Percentiles rank a stretch among this genome's conserved stretches.
These are phyloP conservation scores for Ceratosolen fusciceps DNA, from an alignment of 1,140 invertebrate species.

Conservation along the genomic window DNA sequence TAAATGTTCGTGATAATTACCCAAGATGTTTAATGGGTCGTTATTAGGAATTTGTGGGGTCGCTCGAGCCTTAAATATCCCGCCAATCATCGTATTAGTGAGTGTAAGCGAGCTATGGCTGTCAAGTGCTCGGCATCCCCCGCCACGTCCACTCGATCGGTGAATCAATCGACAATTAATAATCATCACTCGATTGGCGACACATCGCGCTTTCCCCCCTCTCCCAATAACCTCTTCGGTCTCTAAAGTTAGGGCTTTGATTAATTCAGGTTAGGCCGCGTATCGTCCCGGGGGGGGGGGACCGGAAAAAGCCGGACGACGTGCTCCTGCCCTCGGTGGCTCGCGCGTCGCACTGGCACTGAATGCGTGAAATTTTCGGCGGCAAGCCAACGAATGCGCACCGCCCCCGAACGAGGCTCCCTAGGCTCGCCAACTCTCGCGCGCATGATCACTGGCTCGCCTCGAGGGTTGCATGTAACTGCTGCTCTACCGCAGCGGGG, in stretches of 20 bases:
- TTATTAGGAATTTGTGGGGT: background rate
- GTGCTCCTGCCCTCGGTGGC: conserved; percentile 62
- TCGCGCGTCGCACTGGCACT: conserved; percentile 66
- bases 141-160: background rate
- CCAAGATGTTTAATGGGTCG: background rate
- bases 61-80: background rate
- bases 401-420: background rate
- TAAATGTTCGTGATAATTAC: conserved; percentile 22
- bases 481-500: background rate
- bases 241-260: background rate
- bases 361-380: conserved; percentile 58
- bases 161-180: background rate
- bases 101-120: no score
- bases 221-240: no score
- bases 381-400: conserved; percentile 53
- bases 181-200: background rate
- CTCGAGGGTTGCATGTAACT: background rate
- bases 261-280: background rate
- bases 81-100: background rate
- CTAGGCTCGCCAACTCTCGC: conserved; percentile 37
- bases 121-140: background rate
- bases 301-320: no score
- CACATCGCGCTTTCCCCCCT: background rate
- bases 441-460: conserved; percentile 38
- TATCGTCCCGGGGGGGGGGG: conserved; percentile 59